Conservation (phyloP, 2,113 vertebrate genomes). For the Colinus virginianus region DNA sequence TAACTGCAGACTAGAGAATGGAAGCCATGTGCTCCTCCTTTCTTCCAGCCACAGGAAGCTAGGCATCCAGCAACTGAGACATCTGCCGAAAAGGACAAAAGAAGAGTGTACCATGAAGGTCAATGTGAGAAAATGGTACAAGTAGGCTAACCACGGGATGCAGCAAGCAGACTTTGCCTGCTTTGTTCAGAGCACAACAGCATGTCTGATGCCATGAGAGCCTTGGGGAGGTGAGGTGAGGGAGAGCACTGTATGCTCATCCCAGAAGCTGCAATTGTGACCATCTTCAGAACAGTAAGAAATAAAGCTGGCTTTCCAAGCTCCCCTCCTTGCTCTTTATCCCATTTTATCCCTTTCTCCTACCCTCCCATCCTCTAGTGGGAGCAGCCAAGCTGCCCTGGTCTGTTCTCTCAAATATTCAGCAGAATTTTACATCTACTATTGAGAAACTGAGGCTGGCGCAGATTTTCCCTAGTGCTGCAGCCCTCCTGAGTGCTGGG, state of each 20-base stretch:
- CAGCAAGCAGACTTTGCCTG: background rate
- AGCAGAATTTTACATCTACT: background rate
- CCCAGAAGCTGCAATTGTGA: background rate
- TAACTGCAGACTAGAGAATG: background rate
- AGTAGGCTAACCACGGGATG: background rate
- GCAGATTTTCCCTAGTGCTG: background rate
- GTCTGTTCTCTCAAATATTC: background rate
- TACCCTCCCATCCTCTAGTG: background rate
- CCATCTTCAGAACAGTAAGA: background rate
- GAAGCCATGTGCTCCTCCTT: background rate
- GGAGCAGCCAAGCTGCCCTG: conserved; percentile 13
- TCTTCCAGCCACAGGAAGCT: background rate
- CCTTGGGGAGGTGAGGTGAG: background rate
- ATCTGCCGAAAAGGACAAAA: background rate
- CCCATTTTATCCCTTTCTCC: background rate
- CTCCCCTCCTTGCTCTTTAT: background rate
- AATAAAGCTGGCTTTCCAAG: background rate
- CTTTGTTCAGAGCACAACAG: background rate
- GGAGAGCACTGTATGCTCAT: background rate
- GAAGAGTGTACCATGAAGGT: background rate
- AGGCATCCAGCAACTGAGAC: background rate
- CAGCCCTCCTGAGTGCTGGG: background rate
- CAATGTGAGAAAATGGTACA: background rate
- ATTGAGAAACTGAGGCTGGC: background rate
- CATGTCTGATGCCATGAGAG: background rate